Base-by-base conservation (phyloP, 1,140 invertebrate genomes). In the Listronotus bonariensis region DNA sequence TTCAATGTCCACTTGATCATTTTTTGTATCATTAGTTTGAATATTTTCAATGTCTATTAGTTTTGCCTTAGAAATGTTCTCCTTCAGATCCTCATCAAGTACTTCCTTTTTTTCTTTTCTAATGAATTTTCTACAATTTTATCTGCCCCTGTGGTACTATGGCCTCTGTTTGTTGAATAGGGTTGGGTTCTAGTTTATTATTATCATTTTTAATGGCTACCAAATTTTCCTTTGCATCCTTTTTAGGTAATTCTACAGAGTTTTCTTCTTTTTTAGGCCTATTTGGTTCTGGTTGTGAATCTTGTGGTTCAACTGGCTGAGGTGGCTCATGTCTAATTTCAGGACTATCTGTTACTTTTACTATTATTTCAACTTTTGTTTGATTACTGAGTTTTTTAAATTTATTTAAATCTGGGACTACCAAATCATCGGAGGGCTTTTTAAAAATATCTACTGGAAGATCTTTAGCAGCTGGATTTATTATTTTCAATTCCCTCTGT, bases 261-360 rank as follows among this genome's bases (percentile, higher is more conserved):
- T 14, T 40, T 43, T 65, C n/a, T 53, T 42, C 12, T 20, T 48
- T 59, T 59, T 32, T 42, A 34, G 26, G 5, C 12, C 36, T 59
- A 48, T 32, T 31, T 45, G 26, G 6, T 11, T 38, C 18, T 43
- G 20, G 32, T 38, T 60, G 57, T 26, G 49, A 62, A 3, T 62
- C 59, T 45, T 61, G 66, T 11, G 78, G 77, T 63, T 84, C 80
- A 18, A 83, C 77, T 15, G 82, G 84, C 56, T 83, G 75, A n/a
- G 82, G 82, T 10, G 82, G 81, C 67, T 85, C 82, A 68, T 80
- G 77, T 36, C 82, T 75, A 53, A 78, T 68, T 56, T 82, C 74
- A 61, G 71, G 72, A n/a, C 65, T 63, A 42, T 14, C 26, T 46
- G 52, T 55, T 6, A 57, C 15, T 55, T 55, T 64, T 20, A 20